phyloP scores from a whole-genome alignment of 2,797 vertebrate genomes.

The Artibeus lituratus region DNA sequence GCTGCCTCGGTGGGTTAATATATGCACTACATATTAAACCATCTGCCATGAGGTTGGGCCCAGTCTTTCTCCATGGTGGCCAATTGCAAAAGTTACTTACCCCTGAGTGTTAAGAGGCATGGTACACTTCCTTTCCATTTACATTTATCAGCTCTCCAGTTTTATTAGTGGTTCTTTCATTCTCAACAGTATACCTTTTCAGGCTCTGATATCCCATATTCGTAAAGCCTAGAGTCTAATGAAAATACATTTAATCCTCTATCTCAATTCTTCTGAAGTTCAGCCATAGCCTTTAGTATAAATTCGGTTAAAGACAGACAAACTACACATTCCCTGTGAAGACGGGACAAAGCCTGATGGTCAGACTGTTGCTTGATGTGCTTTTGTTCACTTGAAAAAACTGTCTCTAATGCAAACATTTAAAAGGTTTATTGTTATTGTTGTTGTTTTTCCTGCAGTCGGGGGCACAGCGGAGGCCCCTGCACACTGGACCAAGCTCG shows the following conservation, averaged over 20 bases:
- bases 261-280: constrained; percentile 52
- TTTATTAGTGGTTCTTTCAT: constrained; percentile 23
- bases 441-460: neutral
- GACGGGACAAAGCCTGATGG: neutral
- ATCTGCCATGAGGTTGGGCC: constrained; percentile 24
- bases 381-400: neutral
- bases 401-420: neutral
- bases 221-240: constrained; percentile 31
- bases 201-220: neutral
- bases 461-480: neutral
- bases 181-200: neutral
- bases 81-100: constrained; percentile 45
- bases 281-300: constrained; percentile 13
- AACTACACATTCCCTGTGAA: neutral
- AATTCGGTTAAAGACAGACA: constrained; percentile 27
- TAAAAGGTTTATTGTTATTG: neutral
- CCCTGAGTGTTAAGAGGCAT: neutral
- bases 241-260: constrained; percentile 53
- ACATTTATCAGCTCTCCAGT: neutral
- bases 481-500: neutral
- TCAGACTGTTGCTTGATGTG: neutral
- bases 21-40: neutral
- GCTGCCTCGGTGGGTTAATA: constrained; percentile 17
- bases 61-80: neutral
- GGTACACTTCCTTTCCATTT: neutral